These are phyloP conservation scores for Apotomis betuletana DNA, from an alignment of 2,888 invertebrate genomes.

Conservation along the genomic window DNA sequence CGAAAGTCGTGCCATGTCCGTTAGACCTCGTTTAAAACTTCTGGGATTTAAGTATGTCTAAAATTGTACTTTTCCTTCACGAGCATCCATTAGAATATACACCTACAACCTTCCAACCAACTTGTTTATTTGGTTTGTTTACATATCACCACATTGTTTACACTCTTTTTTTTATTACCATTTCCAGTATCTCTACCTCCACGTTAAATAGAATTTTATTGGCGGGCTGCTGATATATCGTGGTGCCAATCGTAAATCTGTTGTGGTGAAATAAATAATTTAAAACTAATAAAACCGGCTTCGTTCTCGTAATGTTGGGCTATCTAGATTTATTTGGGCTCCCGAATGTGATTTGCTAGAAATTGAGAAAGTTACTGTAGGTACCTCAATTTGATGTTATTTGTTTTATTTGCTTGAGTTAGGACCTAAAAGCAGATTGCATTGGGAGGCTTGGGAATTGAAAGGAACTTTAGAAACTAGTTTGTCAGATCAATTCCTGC, in stretches of 20 bases:
- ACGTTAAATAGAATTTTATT: conserved; percentile 68
- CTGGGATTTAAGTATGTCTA: too few relatives aligned
- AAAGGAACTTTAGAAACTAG: neutral
- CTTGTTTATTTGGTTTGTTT: too few relatives aligned
- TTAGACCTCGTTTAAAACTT: too few relatives aligned
- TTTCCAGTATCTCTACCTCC: conserved; percentile 49
- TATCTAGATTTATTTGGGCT: conserved; percentile 45
- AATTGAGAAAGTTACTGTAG: conserved; percentile 25
- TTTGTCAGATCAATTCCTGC: neutral
- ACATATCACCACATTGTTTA: too few relatives aligned
- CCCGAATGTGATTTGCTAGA: conserved; percentile 33
- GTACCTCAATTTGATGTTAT: conserved; percentile 22
- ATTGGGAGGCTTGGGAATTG: conserved; percentile 5
- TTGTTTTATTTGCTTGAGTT: conserved; percentile 18
- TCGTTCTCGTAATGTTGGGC: conserved; percentile 50
- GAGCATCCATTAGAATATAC: too few relatives aligned
- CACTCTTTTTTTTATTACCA: neutral
- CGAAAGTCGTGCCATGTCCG: too few relatives aligned
- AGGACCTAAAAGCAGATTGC: conserved; percentile 8
- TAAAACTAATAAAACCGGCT: conserved; percentile 78
- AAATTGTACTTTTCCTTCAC: too few relatives aligned
- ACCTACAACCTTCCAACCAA: too few relatives aligned
- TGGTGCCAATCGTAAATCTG: conserved; percentile 80
- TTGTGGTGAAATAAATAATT: conserved; percentile 81
- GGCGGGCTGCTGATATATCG: conserved; percentile 79